Percentiles rank a stretch among this genome's conserved stretches.
phyloP scores from a whole-genome alignment of 2,888 invertebrate genomes.

The Ethmia dodecea region DNA sequence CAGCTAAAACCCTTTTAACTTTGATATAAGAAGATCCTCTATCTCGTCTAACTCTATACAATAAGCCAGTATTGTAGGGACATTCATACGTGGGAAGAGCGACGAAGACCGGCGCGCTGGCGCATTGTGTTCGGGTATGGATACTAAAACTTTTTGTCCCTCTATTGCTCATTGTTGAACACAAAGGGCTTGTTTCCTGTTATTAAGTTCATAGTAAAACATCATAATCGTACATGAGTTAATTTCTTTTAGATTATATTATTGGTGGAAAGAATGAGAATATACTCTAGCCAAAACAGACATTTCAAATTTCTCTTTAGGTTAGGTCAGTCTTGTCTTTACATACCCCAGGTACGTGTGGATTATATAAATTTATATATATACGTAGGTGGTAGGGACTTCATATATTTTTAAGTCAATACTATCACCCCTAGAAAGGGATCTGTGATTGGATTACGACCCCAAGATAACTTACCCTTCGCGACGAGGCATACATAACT shows the following conservation, averaged over 20 bases:
- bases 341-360: too few species aligned
- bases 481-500: too few species aligned
- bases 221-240: conserved; percentile 26
- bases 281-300: too few species aligned
- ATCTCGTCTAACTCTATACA: conserved; percentile 6
- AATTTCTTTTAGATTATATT: too few species aligned
- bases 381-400: too few species aligned
- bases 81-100: conserved; percentile 48
- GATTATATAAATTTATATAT: too few species aligned
- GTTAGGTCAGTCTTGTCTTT: too few species aligned
- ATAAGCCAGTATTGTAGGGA: conserved; percentile 12
- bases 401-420: too few species aligned
- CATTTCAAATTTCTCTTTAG: too few species aligned
- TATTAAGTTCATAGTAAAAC: conserved; percentile 47
- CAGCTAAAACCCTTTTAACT: too few species aligned
- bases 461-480: conserved; percentile 31
- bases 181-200: conserved; percentile 66
- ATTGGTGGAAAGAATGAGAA: too few species aligned
- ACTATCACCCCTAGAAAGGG: conserved; percentile 31
- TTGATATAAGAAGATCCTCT: background rate
- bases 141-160: conserved; percentile 61
- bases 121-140: conserved; percentile 53
- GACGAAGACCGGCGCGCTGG: conserved; percentile 51
- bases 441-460: conserved; percentile 56
- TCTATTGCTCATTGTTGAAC: conserved; percentile 62